These are phyloP conservation scores for Pseudorhombus dupliciocellatus DNA, from an alignment of 2,113 vertebrate genomes.

Conservation along the genomic window DNA sequence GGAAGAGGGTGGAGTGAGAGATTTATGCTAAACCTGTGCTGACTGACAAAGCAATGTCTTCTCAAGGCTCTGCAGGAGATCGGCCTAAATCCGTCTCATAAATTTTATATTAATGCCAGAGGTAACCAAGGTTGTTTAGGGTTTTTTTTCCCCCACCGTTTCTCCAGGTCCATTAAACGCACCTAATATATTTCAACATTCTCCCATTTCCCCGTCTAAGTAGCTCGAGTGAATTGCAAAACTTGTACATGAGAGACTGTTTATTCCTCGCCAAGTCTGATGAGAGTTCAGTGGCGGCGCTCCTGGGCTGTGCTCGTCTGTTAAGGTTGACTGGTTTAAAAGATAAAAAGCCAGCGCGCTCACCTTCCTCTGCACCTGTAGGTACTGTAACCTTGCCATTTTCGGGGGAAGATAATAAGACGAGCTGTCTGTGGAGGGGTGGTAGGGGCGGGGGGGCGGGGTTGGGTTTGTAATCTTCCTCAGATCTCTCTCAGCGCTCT, in stretches of 20 bases:
- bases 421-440: constrained; percentile 56
- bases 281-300: constrained; percentile 60
- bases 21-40: constrained; percentile 78
- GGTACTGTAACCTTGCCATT: constrained; percentile 71
- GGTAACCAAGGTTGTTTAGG: constrained; percentile 77
- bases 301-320: constrained; percentile 45
- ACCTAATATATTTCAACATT: constrained; percentile 65
- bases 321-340: constrained; percentile 63
- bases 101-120: constrained; percentile 80
- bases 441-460: background rate
- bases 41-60: constrained; percentile 77
- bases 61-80: constrained; percentile 74
- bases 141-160: constrained; percentile 72
- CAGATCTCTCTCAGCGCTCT: constrained; percentile 52
- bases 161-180: constrained; percentile 72
- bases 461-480: constrained; percentile 32
- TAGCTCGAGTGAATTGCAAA: constrained; percentile 56
- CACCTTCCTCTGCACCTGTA: constrained; percentile 74
- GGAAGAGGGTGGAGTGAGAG: constrained; percentile 57
- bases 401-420: constrained; percentile 69
- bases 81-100: constrained; percentile 75
- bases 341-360: constrained; percentile 66
- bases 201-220: constrained; percentile 54
- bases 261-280: constrained; percentile 64
- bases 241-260: constrained; percentile 61